A percentile compares a stretch with the other conserved stretches of the same genome.
phyloP scores from a whole-genome alignment of 1,140 invertebrate species.

The Coptotermes formosanus region DNA sequence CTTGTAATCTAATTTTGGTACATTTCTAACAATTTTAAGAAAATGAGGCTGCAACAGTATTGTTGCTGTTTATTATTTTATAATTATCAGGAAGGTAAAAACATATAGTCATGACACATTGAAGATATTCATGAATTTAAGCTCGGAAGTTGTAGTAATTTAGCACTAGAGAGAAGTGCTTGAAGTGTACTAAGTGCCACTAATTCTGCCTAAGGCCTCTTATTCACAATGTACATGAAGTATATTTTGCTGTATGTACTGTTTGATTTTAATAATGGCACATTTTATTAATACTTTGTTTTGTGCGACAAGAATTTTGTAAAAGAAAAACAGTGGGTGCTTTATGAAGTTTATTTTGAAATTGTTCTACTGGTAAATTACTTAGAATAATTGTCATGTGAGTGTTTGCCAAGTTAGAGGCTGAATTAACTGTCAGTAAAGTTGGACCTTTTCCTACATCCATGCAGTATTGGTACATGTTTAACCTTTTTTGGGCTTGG shows the following conservation, averaged over 20 bases:
- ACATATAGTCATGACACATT: background rate
- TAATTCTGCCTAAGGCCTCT: background rate
- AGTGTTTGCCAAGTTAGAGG: background rate
- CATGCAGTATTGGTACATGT: constrained; percentile 2
- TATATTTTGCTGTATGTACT: background rate
- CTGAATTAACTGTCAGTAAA: background rate
- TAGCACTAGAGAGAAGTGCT: background rate
- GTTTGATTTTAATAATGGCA: background rate
- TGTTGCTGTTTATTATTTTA: background rate
- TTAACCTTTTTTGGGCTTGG: constrained; percentile 3
- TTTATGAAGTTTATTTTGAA: background rate
- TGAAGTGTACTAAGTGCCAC: background rate
- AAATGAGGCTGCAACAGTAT: background rate
- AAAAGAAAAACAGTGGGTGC: background rate
- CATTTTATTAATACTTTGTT: background rate
- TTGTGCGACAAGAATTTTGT: background rate
- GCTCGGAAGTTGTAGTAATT: background rate
- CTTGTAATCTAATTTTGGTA: background rate
- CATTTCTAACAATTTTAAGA: background rate
- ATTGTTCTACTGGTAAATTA: background rate
- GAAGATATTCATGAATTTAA: background rate
- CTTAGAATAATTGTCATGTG: background rate
- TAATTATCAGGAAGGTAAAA: background rate
- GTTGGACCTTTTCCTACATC: background rate
- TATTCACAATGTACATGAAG: background rate